Evolutionary conservation across 2,113 vertebrate species (phyloP), one percentile per base, ranked within the genome.

Genomic region (Pavo muticus): DNA sequence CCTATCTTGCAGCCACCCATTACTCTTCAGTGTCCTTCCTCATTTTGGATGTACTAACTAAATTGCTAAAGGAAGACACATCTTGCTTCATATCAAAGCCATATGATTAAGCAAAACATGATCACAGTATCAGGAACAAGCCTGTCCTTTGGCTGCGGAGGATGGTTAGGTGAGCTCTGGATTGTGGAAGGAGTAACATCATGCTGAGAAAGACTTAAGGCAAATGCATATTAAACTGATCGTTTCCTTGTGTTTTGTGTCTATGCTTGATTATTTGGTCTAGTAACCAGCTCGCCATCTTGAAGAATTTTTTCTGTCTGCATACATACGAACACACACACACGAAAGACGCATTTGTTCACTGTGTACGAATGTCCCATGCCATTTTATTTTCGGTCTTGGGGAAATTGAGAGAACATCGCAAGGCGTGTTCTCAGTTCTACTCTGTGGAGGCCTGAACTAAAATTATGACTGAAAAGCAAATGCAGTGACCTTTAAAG

Each of bases 401-500:
- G 56, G 80, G 71, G 84, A 97, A 97, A 97, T 80, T 71, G 91
- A 93, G 96, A 94, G 92, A 90, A 80, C 72, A 91, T 82, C 96
- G 76, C 87, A 95, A 96, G 93, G 78, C 57, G 17, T 94, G 57
- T 95, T 96, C 96, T 91, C 89, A 91, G 94, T 77, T 96, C 97
- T 91, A 94, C 93, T 87, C 76, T 37, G 93, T 30, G 83, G 94
- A 97, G 91, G 93, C 76, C 96, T 73, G 88, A 95, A 91, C 94
- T 98, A 96, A 98, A 97, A 96, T 80, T 93, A 97, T 15, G 63
- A 93, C 91, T 87, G 90, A 94, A 97, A 98, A 98, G 97, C 97
- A 98, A 98, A 98, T 95, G 96, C 69, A 0, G 95, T 98, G 98
- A 98, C 98, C 98, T 98, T 98, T 98, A 98, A 97, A 97, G 85